phyloP scores from a whole-genome alignment of 2,113 vertebrate species.

The Alexandromys fortis region DNA sequence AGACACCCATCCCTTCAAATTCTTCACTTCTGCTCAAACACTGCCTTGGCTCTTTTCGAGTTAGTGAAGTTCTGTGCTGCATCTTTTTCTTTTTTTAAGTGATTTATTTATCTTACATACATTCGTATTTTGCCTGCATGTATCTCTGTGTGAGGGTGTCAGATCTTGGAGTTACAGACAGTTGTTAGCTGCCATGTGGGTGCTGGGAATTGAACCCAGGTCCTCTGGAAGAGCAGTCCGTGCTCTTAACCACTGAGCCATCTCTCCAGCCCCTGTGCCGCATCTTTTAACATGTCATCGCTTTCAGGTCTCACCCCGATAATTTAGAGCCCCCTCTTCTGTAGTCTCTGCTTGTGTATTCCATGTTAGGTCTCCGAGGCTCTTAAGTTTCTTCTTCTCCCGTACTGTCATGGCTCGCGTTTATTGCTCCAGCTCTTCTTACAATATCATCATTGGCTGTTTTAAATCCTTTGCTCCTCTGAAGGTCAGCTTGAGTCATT shows the following conservation, averaged over 20 bases:
- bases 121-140: too few relatives aligned
- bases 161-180: too few relatives aligned
- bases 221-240: too few relatives aligned
- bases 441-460: background rate
- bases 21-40: background rate
- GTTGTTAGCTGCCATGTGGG: too few relatives aligned
- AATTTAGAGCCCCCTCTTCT: background rate
- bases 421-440: background rate
- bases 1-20: slow-evolving; percentile 3
- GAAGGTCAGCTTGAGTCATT: background rate
- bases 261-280: background rate
- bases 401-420: background rate
- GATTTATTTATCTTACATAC: too few relatives aligned
- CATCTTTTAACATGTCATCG: background rate
- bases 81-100: background rate
- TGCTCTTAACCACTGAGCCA: too few relatives aligned
- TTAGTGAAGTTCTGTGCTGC: background rate
- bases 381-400: background rate
- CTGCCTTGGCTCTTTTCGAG: background rate
- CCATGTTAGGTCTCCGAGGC: background rate
- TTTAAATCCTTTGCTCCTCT: background rate
- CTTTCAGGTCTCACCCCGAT: background rate
- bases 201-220: too few relatives aligned
- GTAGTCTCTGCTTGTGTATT: background rate
- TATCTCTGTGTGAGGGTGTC: too few relatives aligned